These are phyloP conservation scores for Pituophis catenifer DNA, from an alignment of 2,113 vertebrate genomes.

Conservation along the genomic window DNA sequence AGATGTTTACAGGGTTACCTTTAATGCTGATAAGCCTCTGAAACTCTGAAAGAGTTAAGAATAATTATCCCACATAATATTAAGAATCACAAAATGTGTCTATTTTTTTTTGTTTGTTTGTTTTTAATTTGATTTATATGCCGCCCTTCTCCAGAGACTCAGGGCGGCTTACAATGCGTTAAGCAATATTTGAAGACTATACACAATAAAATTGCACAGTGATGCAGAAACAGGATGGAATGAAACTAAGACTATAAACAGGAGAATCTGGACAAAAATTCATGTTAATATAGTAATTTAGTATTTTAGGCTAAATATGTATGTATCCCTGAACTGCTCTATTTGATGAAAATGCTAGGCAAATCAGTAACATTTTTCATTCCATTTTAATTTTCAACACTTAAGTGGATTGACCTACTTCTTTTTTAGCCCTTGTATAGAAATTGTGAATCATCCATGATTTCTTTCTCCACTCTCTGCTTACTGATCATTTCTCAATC, in stretches of 20 bases:
- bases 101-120: too few species aligned
- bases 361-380: background rate
- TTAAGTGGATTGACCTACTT: background rate
- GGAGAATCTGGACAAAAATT: background rate
- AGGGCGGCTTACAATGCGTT: too few species aligned
- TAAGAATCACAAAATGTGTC: background rate
- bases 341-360: background rate
- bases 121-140: too few species aligned
- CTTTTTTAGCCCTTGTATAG: background rate
- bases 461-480: background rate
- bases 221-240: background rate
- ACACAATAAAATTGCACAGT: background rate
- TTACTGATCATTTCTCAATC: background rate
- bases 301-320: background rate
- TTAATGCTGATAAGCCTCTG: background rate
- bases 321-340: background rate
- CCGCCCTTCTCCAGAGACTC: too few species aligned
- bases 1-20: background rate
- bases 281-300: background rate
- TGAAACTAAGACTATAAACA: background rate
- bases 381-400: background rate
- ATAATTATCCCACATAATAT: background rate
- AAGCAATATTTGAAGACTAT: background rate
- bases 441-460: background rate
- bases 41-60: background rate